Evolutionary conservation across 1,140 invertebrate species (phyloP).

Genomic region (Thalassaphorura encarpata): DNA sequence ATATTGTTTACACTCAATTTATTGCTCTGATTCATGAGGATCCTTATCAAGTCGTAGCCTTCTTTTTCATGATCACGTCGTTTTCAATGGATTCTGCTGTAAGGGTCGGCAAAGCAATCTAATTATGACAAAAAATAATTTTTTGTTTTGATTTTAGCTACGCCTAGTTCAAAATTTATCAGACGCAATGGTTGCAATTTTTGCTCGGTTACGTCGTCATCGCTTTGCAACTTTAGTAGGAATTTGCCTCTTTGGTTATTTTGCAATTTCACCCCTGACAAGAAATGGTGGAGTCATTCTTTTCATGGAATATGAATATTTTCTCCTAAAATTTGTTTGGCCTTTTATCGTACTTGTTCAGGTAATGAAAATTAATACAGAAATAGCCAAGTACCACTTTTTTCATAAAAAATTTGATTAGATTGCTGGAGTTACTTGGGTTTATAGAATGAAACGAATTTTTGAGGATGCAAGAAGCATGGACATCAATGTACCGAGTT

Average conservation of each 20-base stretch:
- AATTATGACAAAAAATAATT: too few species aligned
- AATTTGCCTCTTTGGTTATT: slow-evolving; percentile 11
- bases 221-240: neutral
- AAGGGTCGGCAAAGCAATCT: too few species aligned
- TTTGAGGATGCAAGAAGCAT: slow-evolving; percentile 15
- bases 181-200: slow-evolving; percentile 8
- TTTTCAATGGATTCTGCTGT: slow-evolving; percentile 20
- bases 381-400: neutral
- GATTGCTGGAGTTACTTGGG: slow-evolving; percentile 4
- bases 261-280: slow-evolving; percentile 5
- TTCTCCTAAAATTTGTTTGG: slow-evolving; percentile 2
- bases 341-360: slow-evolving; percentile 9
- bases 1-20: slow-evolving; percentile 14
- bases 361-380: slow-evolving; percentile 1
- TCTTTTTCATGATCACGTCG: slow-evolving; percentile 25
- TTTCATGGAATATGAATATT: slow-evolving; percentile 22
- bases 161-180: slow-evolving; percentile 14
- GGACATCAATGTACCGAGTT: neutral
- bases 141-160: slow-evolving; percentile 11
- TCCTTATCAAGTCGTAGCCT: neutral
- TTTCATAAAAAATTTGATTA: neutral
- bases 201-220: slow-evolving; percentile 9
- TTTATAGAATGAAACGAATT: slow-evolving; percentile 13
- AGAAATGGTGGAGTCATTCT: slow-evolving; percentile 20
- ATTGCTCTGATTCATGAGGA: slow-evolving; percentile 11